A percentile compares a stretch with the other conserved stretches of the same genome.
These are phyloP conservation scores for Octodon degus DNA, from an alignment of 2,113 vertebrate genomes.

Conservation along the genomic window DNA sequence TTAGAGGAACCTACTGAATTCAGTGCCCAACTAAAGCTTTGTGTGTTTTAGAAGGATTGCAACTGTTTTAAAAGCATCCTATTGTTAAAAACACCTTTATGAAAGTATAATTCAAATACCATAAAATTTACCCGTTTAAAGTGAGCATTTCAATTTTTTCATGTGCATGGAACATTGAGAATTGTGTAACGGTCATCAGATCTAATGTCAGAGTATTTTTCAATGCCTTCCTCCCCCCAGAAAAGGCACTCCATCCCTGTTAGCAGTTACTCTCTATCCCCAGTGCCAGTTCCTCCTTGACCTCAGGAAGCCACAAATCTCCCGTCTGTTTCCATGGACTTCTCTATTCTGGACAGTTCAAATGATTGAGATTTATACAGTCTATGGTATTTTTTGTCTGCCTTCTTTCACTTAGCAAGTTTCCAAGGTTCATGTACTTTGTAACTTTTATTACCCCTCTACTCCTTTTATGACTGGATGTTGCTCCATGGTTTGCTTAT, in stretches of 20 bases:
- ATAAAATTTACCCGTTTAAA: background rate
- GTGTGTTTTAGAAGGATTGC: background rate
- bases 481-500: background rate
- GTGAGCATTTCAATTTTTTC: background rate
- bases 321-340: background rate
- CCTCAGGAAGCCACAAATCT: background rate
- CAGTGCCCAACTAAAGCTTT: background rate
- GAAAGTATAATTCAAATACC: background rate
- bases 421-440: background rate
- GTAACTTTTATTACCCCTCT: background rate
- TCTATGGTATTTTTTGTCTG: background rate
- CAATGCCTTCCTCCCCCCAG: background rate
- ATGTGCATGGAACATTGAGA: background rate
- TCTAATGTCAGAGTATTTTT: background rate
- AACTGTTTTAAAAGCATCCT: background rate
- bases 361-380: background rate
- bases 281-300: fast-evolving
- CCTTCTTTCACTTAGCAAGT: background rate
- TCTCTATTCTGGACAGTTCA: background rate
- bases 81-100: background rate
- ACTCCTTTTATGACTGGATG: slow-evolving; percentile 45
- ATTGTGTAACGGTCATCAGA: background rate
- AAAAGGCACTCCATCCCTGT: background rate
- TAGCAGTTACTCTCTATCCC: background rate
- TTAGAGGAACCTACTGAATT: background rate